Conservation (phyloP, 1,140 invertebrate genomes). For the Drosophila fuyamai region DNA sequence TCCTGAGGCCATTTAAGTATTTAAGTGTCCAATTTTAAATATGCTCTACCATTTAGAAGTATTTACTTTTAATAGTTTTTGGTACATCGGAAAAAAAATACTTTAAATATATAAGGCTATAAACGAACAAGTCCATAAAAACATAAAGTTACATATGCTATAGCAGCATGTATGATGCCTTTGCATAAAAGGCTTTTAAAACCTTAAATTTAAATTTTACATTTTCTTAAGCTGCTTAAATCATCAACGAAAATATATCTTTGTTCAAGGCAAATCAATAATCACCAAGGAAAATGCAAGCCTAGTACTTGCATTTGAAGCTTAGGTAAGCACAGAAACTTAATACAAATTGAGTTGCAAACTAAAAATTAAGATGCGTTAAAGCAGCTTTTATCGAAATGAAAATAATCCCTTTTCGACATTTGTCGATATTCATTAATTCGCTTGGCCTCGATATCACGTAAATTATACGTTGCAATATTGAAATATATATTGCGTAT, state of each 20-base stretch:
- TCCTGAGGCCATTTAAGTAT: not conserved
- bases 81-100: too few species aligned
- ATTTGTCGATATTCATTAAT: conserved; percentile 32
- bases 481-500: conserved; percentile 26
- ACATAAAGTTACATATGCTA: not conserved
- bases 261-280: not conserved
- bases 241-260: not conserved
- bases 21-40: not conserved
- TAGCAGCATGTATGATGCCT: not conserved
- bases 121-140: not conserved
- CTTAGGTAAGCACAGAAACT: not conserved
- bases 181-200: not conserved
- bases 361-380: conserved; percentile 6
- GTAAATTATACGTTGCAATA: conserved; percentile 19
- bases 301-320: conserved; percentile 3
- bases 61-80: too few species aligned
- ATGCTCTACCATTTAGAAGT: not conserved
- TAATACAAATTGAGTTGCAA: conserved; percentile 16
- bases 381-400: conserved; percentile 8
- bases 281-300: conserved; percentile 1
- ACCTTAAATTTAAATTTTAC: not conserved
- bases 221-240: not conserved
- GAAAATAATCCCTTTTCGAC: conserved; percentile 10
- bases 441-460: conserved; percentile 10
- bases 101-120: too few species aligned